Base-by-base conservation (phyloP, 1,140 invertebrate species). In the Pogonomyrmex californicus region DNA sequence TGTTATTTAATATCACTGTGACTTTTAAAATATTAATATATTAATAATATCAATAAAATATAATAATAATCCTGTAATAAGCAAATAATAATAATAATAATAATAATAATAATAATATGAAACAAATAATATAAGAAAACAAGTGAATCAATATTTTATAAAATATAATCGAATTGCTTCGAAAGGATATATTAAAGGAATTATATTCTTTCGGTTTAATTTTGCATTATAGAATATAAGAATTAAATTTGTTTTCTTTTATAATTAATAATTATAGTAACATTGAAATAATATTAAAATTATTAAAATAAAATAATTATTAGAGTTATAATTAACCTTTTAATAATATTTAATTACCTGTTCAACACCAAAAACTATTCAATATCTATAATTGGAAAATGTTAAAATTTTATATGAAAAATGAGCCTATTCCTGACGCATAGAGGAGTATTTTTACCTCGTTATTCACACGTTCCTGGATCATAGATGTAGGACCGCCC, bases 401-500 rank as follows among this genome's bases (percentile, higher is more conserved):
- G 30, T 2, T 3, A 51, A n/a, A 81, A 63, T 63, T 36, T n/a
- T n/a, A n/a, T n/a, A n/a, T n/a, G n/a, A n/a, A n/a, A n/a, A n/a
- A n/a, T n/a, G n/a, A n/a, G n/a, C n/a, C n/a, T n/a, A n/a, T n/a
- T 58, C 12, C 17, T n/a, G 17, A 36, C 51, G 12, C 36, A 9
- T 12, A 73, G 1, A 1, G 2, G n/a, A 63, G 23, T 85, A 63
- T 81, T 70, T 81, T 86, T 14, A 73, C 62, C 41, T 60, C 54
- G 33, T 47, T 82, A 68, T 88, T 88, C 76, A 68, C 89, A 93
- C 93, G 92, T 88, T 81, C 91, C 93, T 93, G 93, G 86, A 86
- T 91, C 91, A 93, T 93, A 93, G 92, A 91, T 89, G 92, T 93
- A 93, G 92, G 93, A 93, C 92, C 92, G 92, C 93, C 93, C 86